phyloP scores from a whole-genome alignment of 2,797 vertebrate genomes.

The Artibeus jamaicensis region DNA sequence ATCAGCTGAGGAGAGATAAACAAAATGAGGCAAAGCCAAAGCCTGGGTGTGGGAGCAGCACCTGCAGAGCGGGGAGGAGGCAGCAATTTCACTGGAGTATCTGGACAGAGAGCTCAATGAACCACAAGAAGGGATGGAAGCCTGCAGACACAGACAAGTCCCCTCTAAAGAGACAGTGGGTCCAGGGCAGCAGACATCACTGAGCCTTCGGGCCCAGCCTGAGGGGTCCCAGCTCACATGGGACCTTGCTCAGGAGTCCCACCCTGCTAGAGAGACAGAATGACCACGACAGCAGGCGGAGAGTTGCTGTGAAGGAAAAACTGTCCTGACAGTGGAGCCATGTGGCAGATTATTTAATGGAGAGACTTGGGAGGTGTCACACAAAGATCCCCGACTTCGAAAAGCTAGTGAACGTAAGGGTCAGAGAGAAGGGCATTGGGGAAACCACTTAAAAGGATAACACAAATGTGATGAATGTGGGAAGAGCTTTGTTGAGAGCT shows the following conservation, averaged over 20 bases:
- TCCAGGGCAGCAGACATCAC: neutral
- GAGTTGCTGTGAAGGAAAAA: neutral
- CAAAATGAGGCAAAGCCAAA: neutral
- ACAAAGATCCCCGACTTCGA: neutral
- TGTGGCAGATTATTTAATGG: neutral
- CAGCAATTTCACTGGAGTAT: slow-evolving; percentile 24
- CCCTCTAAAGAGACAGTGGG: neutral
- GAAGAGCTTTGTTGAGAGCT: slow-evolving; percentile 40
- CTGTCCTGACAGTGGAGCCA: neutral
- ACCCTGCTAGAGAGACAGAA: neutral
- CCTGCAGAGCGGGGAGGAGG: slow-evolving; percentile 24
- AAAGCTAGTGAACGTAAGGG: neutral
- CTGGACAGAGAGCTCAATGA: slow-evolving; percentile 36
- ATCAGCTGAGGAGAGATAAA: neutral
- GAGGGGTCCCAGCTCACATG: neutral
- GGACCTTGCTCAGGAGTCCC: neutral
- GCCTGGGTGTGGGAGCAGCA: neutral
- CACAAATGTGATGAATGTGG: neutral
- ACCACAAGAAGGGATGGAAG: neutral
- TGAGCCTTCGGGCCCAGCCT: neutral
- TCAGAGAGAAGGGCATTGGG: neutral
- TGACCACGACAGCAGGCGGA: neutral
- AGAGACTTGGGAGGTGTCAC: neutral
- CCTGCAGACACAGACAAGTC: neutral
- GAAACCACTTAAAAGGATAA: neutral